Conservation (phyloP, 2,888 invertebrate species). For the Rhagonycha fulva region DNA sequence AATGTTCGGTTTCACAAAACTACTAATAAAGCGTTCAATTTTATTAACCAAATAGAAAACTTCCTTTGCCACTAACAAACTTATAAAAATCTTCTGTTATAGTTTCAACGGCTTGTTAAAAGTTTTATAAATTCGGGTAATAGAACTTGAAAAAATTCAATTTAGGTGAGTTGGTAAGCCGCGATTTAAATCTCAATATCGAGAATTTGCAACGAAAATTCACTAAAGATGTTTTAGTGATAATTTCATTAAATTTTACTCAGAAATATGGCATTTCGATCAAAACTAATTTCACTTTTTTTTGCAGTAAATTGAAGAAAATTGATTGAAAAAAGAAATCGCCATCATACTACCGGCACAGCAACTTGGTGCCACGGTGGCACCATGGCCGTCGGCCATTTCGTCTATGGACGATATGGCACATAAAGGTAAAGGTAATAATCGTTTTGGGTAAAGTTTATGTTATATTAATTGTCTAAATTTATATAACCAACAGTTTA, state of each 20-base stretch:
- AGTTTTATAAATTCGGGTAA: too few species aligned
- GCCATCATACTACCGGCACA: constrained; percentile 77
- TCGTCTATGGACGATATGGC: constrained; percentile 82
- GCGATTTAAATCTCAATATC: neutral
- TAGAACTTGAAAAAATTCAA: neutral
- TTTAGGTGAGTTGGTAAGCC: neutral
- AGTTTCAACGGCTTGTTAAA: too few species aligned
- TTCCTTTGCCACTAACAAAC: too few species aligned
- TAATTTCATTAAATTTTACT: neutral
- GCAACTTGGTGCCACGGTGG: constrained; percentile 77
- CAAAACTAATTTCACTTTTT: neutral
- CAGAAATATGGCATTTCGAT: neutral
- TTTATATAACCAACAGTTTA: neutral
- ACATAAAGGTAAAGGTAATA: constrained; percentile 73
- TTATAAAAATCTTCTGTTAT: too few species aligned
- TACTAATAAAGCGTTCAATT: too few species aligned
- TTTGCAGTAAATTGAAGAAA: constrained; percentile 22
- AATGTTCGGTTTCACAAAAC: too few species aligned
- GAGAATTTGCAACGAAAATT: too few species aligned
- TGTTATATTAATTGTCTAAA: neutral
- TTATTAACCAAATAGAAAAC: too few species aligned
- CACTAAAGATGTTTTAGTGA: neutral
- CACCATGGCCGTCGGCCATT: constrained; percentile 80
- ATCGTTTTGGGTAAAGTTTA: constrained; percentile 18
- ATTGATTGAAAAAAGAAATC: constrained; percentile 35